Base-by-base conservation (phyloP, 2,113 vertebrate genomes). In the Melanotaenia duboulayi region DNA sequence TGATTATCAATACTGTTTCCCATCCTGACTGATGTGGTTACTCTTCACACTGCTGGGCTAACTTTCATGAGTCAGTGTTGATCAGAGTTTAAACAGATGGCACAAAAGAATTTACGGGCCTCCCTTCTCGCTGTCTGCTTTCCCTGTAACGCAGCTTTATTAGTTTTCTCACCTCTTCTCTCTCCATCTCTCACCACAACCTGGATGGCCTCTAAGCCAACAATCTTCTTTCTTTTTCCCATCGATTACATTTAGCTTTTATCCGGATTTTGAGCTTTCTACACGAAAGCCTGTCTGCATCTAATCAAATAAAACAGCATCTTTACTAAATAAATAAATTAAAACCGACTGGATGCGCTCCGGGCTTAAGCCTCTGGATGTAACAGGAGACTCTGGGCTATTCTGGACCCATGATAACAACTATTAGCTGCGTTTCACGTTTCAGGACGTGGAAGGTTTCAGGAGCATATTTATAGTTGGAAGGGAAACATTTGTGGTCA, bases 401-500 rank as follows among this genome's bases (percentile, higher is more conserved):
- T 91, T 90, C 81, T 86, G 85, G 81, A 81, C 69, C 32, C 25
- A 2, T 19, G 76, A 88, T 90, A 83, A 90, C 89, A 83, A 88
- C 82, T 76, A 85, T 84, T 75, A 68, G 69, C 8, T 0, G 70
- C 59, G 86, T 76, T 83, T 90, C 81, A 25, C 16, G 68, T 91
- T 90, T 83, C 90, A 89, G 85, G 83, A 84, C 57, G 6, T 49
- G 66, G 84, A 61, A 22, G 77, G 65, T 78, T 87, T 82, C 72
- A 63, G 63, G 44, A 56, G 68, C 24, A 52, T 91, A 91, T 91
- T 89, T 91, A 90, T 88, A 91, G 89, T 76, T 48, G 39, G 75
- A 71, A 81, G 82, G 89, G 89, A 89, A 89, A 83, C 81, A 80
- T 81, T 83, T 90, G 90, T 86, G 86, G 90, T 86, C 58, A 1